Evolutionary conservation across 2,113 vertebrate species (phyloP), one percentile per base, ranked within the genome.

Genomic region (Motacilla alba): DNA sequence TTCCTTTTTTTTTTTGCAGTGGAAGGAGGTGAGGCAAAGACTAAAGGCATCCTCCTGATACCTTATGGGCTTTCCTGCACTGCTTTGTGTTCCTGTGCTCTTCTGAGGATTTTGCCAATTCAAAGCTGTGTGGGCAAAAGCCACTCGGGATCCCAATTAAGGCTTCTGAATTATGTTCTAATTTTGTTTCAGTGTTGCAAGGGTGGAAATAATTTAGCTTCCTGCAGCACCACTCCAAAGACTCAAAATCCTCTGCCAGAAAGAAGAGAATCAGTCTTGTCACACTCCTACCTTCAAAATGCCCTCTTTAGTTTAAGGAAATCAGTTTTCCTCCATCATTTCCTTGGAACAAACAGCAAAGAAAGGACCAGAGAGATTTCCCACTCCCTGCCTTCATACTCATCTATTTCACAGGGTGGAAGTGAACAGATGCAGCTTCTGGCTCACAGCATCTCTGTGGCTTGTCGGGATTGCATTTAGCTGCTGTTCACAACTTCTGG

Each of bases 401-500:
- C 84, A 74, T 95, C 81, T 67, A 2, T 90, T 91, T 91, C 79
- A 87, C 85, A 70, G 59, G 35, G 27, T 80, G 46, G 75, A 77
- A 80, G 21, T 0, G 22, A 95, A 74, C 90, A 94, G 94, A 94
- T 90, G 87, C 56, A 94, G 75, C 58, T 90, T n/a, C 91, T 87
- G 91, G 82, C 82, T 95, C 64, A 39, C 91, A 90, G 75, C 87
- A 88, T 43, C 84, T 82, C 84, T 3, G 1, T 76, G 60, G 59
- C 73, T 56, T 58, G 50, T 80, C 70, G 70, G 62, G 89, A 89
- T 77, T 77, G 82, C 89, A 52, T 76, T 93, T 68, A 93, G 52
- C 91, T 93, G 87, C 89, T 94, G 84, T 87, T 95, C 33, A 1
- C 84, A 88, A 83, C 93, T 95, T 88, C 85, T 95, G 74, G 87